Conservation (phyloP, 2,113 vertebrate genomes). For the Falco punctatus region DNA sequence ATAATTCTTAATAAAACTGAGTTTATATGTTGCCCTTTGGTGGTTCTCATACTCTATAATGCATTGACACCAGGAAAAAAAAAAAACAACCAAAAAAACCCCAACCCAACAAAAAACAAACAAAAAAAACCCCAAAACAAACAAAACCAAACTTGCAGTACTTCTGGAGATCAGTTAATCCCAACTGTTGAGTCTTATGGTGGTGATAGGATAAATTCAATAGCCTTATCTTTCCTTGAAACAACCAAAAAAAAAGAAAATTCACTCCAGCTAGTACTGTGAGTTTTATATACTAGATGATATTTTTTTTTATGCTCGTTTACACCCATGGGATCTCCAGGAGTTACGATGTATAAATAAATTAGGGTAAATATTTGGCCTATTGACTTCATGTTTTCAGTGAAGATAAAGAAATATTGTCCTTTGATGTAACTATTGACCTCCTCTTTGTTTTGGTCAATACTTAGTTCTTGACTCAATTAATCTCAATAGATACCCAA, state of each 20-base stretch:
- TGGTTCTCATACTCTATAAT: not conserved
- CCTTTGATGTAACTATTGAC: not conserved
- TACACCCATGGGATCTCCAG: not conserved
- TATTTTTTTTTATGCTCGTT: accelerated
- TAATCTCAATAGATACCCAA: conserved; percentile 13
- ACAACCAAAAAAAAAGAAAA: not conserved
- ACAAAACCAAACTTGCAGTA: not conserved
- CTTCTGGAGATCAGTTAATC: not conserved
- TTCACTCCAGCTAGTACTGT: not conserved
- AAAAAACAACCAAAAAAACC: too few relatives aligned
- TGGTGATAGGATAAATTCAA: not conserved
- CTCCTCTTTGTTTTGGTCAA: conserved; percentile 4
- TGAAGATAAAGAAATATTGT: not conserved
- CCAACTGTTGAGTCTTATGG: not conserved
- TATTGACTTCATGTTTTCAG: not conserved
- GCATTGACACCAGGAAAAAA: not conserved
- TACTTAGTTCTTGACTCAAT: conserved; percentile 2
- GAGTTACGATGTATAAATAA: not conserved
- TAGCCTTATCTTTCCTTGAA: not conserved
- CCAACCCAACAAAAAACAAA: too few relatives aligned
- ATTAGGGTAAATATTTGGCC: not conserved
- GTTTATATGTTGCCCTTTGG: not conserved
- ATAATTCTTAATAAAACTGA: not conserved
- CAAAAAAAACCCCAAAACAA: too few relatives aligned
- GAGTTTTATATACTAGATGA: not conserved